phyloP scores from a whole-genome alignment of 1,140 invertebrate genomes.

The Leucophenga varia region DNA sequence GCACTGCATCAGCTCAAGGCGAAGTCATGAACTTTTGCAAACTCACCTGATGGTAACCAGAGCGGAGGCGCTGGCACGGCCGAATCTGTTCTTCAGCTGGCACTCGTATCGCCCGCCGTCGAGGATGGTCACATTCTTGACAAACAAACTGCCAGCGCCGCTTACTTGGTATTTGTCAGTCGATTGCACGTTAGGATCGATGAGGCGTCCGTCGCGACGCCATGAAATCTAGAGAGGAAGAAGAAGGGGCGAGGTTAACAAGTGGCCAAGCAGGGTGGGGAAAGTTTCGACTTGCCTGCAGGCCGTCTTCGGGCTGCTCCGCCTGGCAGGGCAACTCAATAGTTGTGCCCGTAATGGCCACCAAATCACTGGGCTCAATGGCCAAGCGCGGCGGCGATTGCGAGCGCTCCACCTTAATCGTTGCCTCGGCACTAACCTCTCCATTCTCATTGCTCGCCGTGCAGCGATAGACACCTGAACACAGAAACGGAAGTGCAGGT shows the following conservation, averaged over 20 bases:
- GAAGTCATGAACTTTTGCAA: too few relatives aligned
- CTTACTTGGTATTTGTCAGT: constrained; percentile 60
- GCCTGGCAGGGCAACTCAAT: constrained; percentile 80
- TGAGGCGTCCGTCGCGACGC: constrained; percentile 73
- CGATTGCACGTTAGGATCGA: constrained; percentile 56
- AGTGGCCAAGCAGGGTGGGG: constrained; percentile 27
- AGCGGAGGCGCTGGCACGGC: constrained; percentile 70
- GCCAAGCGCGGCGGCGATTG: constrained; percentile 63
- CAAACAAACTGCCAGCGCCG: constrained; percentile 72
- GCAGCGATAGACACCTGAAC: constrained; percentile 68
- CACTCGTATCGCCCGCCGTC: constrained; percentile 91
- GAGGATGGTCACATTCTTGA: constrained; percentile 70
- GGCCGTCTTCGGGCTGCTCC: constrained; percentile 76
- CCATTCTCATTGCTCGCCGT: constrained; percentile 74
- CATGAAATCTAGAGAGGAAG: constrained; percentile 61
- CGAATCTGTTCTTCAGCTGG: constrained; percentile 77
- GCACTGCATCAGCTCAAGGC: too few relatives aligned
- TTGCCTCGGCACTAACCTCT: constrained; percentile 66
- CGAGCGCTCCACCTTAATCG: constrained; percentile 64
- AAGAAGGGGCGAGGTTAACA: constrained; percentile 26
- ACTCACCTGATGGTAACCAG: constrained; percentile 66
- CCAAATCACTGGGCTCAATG: constrained; percentile 72
- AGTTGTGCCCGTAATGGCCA: constrained; percentile 69
- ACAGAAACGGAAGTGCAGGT: constrained; percentile 24
- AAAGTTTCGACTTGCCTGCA: constrained; percentile 58